These are phyloP conservation scores for Spinus olivaceus DNA, from an alignment of 2,797 vertebrate species.

Conservation along the genomic window DNA sequence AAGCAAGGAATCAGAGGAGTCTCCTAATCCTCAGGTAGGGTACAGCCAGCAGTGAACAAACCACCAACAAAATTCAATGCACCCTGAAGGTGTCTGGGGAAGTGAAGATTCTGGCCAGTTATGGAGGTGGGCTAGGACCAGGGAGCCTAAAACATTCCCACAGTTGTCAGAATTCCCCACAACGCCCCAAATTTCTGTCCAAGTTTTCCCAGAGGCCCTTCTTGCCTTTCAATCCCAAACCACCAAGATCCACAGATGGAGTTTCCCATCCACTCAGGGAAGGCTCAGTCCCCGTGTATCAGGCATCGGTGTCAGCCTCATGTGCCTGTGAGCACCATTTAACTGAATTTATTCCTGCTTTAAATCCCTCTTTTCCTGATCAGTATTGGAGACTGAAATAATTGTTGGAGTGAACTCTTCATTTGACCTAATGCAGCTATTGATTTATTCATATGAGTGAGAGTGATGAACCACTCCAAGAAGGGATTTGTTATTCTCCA, in stretches of 20 bases:
- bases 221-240: background rate
- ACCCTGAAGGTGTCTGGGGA: background rate
- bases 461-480: background rate
- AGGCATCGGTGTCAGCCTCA: background rate
- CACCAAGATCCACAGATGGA: background rate
- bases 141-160: background rate
- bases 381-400: background rate
- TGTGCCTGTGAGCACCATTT: fast-evolving
- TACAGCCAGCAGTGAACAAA: background rate
- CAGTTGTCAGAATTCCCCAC: background rate
- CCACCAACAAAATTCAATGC: fast-evolving
- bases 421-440: background rate
- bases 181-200: background rate
- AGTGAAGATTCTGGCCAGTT: background rate
- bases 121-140: background rate
- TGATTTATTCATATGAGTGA: background rate
- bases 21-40: background rate
- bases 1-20: background rate
- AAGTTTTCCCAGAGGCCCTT: background rate
- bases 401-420: background rate
- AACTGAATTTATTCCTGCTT: background rate
- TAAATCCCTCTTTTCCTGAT: background rate
- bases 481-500: background rate
- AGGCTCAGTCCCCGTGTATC: background rate
- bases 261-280: background rate